Conservation (phyloP, 2,888 invertebrate genomes). For the Mechanitis messenoides region DNA sequence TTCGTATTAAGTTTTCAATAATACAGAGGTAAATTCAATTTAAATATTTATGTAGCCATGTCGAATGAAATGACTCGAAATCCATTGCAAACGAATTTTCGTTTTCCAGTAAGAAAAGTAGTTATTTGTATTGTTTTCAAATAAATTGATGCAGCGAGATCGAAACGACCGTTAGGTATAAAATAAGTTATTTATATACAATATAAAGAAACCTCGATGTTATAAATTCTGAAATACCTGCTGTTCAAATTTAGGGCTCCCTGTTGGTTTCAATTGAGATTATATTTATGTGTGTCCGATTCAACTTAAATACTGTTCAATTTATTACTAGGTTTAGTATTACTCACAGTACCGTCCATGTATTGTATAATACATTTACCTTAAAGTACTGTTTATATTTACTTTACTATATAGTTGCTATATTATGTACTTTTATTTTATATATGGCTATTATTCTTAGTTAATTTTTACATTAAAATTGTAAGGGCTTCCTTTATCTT, state of each 20-base stretch:
- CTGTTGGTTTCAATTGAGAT: constrained; percentile 26
- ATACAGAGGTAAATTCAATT: constrained; percentile 2
- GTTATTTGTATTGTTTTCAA: constrained; percentile 23
- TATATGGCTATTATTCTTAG: too few relatives aligned
- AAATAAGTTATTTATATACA: constrained; percentile 36
- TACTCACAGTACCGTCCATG: neutral
- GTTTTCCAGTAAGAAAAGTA: constrained; percentile 6
- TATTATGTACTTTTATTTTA: too few relatives aligned
- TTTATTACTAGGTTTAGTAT: neutral
- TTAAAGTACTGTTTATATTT: too few relatives aligned
- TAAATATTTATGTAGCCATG: constrained; percentile 5
- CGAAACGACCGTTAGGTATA: constrained; percentile 32
- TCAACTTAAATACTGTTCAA: constrained; percentile 7
- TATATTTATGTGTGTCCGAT: constrained; percentile 22
- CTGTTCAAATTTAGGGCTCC: constrained; percentile 20
- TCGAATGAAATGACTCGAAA: constrained; percentile 4
- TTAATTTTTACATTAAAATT: too few relatives aligned
- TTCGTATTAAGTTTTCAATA: neutral
- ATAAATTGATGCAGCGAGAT: constrained; percentile 28
- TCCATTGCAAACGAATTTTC: constrained; percentile 7
- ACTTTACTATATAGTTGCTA: too few relatives aligned
- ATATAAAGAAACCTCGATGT: constrained; percentile 38
- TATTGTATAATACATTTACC: too few relatives aligned
- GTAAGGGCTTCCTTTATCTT: too few relatives aligned
- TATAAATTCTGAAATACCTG: constrained; percentile 40